A percentile compares a stretch with the other conserved stretches of the same genome.
Evolutionary conservation across 2,888 invertebrate species (phyloP).

Genomic region (Andrena marginata): DNA sequence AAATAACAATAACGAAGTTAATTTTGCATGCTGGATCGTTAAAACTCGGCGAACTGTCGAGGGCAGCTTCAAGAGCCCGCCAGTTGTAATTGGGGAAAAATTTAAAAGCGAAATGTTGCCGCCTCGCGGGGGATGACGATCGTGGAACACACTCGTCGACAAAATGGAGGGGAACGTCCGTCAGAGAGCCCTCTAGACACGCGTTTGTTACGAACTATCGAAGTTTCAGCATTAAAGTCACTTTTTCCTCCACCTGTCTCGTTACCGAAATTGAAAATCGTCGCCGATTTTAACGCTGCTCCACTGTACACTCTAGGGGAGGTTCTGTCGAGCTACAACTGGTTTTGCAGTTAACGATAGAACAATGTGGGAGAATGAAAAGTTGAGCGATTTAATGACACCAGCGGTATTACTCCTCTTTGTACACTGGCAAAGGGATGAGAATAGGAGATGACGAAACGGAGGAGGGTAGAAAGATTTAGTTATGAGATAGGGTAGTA

Average conservation of each 20-base stretch:
- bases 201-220: conserved; percentile 53
- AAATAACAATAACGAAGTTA: conserved; percentile 70
- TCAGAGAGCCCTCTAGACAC: conserved; percentile 34
- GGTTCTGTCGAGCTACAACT: no score
- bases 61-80: conserved; percentile 54
- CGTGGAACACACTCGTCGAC: conserved; percentile 37
- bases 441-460: no score
- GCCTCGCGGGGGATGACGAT: conserved; percentile 66
- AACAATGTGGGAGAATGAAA: no score
- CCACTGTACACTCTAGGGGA: background rate
- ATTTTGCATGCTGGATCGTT: conserved; percentile 68
- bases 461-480: no score
- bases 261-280: conserved; percentile 50
- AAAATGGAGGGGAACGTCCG: conserved; percentile 4
- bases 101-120: conserved; percentile 64
- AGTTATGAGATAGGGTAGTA: no score
- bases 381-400: no score
- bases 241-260: conserved; percentile 30
- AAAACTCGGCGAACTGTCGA: conserved; percentile 70
- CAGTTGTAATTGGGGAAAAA: conserved; percentile 70
- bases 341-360: no score
- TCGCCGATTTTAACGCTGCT: conserved; percentile 10
- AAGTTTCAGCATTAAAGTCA: conserved; percentile 48
- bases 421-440: no score
- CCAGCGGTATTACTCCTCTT: no score